Conservation (phyloP, 2,797 vertebrate species). For the Vipera latastei region DNA sequence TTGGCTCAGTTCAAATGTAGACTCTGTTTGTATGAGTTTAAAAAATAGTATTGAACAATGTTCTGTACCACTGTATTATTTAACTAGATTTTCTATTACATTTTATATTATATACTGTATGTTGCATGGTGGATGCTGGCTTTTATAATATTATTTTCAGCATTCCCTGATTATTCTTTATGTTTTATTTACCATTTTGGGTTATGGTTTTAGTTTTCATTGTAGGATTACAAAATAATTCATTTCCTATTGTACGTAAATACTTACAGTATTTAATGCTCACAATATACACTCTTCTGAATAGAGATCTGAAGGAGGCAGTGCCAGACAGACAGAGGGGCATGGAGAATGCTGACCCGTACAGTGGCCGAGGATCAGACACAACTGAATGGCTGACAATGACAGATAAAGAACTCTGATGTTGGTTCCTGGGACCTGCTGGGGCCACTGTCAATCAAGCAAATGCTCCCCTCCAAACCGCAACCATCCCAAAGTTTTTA, state of each 20-base stretch:
- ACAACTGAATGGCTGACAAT: neutral
- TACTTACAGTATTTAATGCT: neutral
- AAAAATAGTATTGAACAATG: neutral
- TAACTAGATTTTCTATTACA: neutral
- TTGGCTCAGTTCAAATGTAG: neutral
- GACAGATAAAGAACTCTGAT: neutral
- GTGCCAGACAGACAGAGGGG: neutral
- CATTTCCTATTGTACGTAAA: neutral
- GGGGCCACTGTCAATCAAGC: neutral
- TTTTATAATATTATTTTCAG: neutral
- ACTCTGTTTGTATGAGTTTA: constrained; percentile 60
- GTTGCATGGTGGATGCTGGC: neutral
- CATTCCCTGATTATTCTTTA: neutral
- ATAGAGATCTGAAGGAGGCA: neutral
- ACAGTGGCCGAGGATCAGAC: neutral
- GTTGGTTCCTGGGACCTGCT: neutral
- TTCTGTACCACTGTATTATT: neutral
- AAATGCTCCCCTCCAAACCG: neutral
- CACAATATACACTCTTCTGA: neutral
- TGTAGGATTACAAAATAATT: neutral
- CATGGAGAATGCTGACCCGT: neutral
- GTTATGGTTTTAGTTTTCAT: neutral
- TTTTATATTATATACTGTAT: neutral
- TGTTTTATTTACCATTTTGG: neutral
- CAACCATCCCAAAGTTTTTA: neutral